Percentiles rank a stretch among this genome's conserved stretches.
These are phyloP conservation scores for Dendroctonus valens DNA, from an alignment of 1,140 invertebrate species.

Conservation along the genomic window DNA sequence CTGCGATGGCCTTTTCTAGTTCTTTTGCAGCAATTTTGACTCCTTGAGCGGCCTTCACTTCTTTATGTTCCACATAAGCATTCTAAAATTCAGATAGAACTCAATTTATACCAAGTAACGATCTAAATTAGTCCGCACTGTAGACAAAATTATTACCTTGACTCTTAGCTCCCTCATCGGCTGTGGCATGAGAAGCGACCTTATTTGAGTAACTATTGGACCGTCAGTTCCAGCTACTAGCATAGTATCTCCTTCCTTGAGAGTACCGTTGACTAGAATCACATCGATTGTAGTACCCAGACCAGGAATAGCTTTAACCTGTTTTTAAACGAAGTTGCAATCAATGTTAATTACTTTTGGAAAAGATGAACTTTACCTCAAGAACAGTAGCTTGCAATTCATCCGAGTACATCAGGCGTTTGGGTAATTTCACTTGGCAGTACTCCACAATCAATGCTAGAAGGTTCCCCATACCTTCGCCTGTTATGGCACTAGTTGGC, in stretches of 20 bases:
- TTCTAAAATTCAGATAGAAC: slow-evolving; percentile 60
- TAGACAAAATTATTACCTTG: slow-evolving; percentile 64
- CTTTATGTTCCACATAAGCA: slow-evolving; percentile 94
- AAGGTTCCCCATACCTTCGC: slow-evolving; percentile 98
- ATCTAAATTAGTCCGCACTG: background rate
- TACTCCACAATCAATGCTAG: slow-evolving; percentile 90
- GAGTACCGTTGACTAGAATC: slow-evolving; percentile 93
- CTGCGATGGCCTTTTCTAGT: slow-evolving; percentile 95
- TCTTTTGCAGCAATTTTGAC: slow-evolving; percentile 98
- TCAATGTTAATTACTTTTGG: too few species aligned
- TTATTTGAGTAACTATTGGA: slow-evolving; percentile 95
- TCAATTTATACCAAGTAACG: too few species aligned
- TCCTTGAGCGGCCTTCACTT: slow-evolving; percentile 94
- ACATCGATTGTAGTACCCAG: slow-evolving; percentile 98
- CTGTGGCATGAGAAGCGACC: slow-evolving; percentile 95
- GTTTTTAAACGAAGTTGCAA: background rate
- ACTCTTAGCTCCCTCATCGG: slow-evolving; percentile 97
- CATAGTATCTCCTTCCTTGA: slow-evolving; percentile 91
- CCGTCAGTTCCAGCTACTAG: slow-evolving; percentile 97
- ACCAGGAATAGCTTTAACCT: slow-evolving; percentile 87
- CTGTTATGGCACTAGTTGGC: slow-evolving; percentile 95
- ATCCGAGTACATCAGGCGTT: slow-evolving; percentile 88
- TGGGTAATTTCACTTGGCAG: slow-evolving; percentile 87
- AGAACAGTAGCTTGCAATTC: slow-evolving; percentile 96
- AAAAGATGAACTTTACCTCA: slow-evolving; percentile 65